A percentile compares a stretch with the other conserved stretches of the same genome.
Evolutionary conservation across 2,113 vertebrate species (phyloP).

Genomic region (Neolamprologus longior): DNA sequence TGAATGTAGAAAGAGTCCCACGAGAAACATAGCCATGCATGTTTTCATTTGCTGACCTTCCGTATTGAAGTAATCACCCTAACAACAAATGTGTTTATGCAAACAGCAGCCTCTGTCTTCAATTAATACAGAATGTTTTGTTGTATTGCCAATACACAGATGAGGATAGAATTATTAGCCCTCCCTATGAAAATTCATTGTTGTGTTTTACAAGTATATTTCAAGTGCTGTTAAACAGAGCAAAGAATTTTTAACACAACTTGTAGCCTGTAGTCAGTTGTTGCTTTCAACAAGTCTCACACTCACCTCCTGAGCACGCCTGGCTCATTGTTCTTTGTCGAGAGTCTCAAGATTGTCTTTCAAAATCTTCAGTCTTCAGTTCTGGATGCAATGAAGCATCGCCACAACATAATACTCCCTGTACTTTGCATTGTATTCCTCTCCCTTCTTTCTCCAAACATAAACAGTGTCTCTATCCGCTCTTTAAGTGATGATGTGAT

Average conservation of each 20-base stretch:
- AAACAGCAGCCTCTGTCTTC: neutral
- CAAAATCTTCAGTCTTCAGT: neutral
- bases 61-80: neutral
- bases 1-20: neutral
- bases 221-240: neutral
- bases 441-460: neutral
- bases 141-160: neutral
- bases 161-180: neutral
- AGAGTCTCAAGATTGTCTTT: neutral
- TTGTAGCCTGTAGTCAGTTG: neutral
- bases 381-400: neutral
- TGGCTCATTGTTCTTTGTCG: neutral
- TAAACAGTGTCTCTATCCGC: fast-evolving
- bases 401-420: neutral
- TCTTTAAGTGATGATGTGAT: neutral
- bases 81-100: neutral
- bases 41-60: conserved; percentile 9
- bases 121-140: neutral
- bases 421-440: neutral
- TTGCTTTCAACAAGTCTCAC: neutral
- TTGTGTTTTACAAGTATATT: neutral
- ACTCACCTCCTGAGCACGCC: neutral
- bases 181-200: neutral
- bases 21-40: neutral
- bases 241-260: neutral